Base-by-base conservation (phyloP, 2,113 vertebrate species). In the Dicentrarchus labrax region DNA sequence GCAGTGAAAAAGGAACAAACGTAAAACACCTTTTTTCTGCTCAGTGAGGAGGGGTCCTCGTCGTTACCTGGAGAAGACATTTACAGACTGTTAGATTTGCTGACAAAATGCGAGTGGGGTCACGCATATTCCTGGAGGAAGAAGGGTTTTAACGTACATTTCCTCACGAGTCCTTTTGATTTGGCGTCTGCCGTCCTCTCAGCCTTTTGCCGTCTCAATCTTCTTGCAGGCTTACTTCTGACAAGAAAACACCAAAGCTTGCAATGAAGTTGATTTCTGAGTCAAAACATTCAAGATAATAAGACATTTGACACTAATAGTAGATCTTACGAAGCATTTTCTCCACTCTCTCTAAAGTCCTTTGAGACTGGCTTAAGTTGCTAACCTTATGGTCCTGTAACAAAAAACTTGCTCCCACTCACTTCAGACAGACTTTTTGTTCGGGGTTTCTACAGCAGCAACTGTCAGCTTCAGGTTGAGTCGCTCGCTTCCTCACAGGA, bases 1-100 rank as follows among this genome's bases (percentile, higher is more conserved):
- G n/a, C 2, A 5, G 30, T 17, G 22, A 3, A 17, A 47, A 21
- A 19, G 0, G n/a, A 24, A 78, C 3, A 9, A 22, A 19, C 15
- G 8, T 17, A 16, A 53, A 60, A 15, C 84, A 99, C 97, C 97
- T 97, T 97, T 89, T 95, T 96, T 61, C 92, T 95, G 91, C 93
- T 96, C 78, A 92, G 48, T 75, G 91, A 89, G 74, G 90, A 87
- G 67, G 93, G 88, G 62, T 90, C 90, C 16, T 94, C 94, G 82
- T 94, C 84, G 66, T 93, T 95, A 93, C 95, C 97, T 98, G 85
- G 16, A 89, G 48, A 22, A 72, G 5, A 71, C 19, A 76, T 79
- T 39, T 3, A 88, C n/a, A 78, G 6, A 59, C 13, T 4, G 13
- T 89, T 41, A 69, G 11, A 64, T 5, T 13, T 4, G 2, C 15